These are phyloP conservation scores for Phortica magna DNA, from an alignment of 2,888 invertebrate genomes.

Conservation along the genomic window DNA sequence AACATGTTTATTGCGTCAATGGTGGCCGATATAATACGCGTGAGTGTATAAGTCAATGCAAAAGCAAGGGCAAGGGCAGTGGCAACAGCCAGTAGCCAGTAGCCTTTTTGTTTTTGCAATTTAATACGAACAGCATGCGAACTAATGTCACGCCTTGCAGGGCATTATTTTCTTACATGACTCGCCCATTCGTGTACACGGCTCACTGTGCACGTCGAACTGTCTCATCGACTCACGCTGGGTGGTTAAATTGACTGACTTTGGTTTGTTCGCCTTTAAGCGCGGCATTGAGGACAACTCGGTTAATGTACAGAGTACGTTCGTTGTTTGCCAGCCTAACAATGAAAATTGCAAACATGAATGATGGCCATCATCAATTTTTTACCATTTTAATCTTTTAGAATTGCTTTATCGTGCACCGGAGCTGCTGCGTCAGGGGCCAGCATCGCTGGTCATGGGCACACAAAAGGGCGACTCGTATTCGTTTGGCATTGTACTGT, in stretches of 20 bases:
- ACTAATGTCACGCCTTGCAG: slow-evolving; percentile 78
- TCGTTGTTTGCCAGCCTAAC: not conserved
- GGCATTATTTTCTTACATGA: slow-evolving; percentile 95
- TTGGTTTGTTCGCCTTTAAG: slow-evolving; percentile 92
- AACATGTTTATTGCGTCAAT: slow-evolving; percentile 97
- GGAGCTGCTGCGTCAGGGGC: slow-evolving; percentile 83
- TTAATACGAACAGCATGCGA: not conserved
- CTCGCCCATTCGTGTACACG: slow-evolving; percentile 91
- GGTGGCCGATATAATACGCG: slow-evolving; percentile 95
- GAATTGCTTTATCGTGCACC: slow-evolving; percentile 90
- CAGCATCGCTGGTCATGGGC: slow-evolving; percentile 78
- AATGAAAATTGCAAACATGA: not conserved
- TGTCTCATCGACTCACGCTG: slow-evolving; percentile 96
- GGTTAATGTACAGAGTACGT: slow-evolving; percentile 80
- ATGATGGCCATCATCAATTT: not conserved
- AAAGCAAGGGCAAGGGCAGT: no score
- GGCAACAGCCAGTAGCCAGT: no score
- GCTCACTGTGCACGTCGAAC: slow-evolving; percentile 92
- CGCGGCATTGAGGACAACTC: slow-evolving; percentile 84
- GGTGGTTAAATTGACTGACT: slow-evolving; percentile 96
- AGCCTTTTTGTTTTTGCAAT: no score
- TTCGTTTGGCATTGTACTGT: slow-evolving; percentile 92
- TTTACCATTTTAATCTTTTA: slow-evolving; percentile 66
- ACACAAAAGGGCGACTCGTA: slow-evolving; percentile 90
- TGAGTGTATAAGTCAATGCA: slow-evolving; percentile 78